Conservation (phyloP, 2,113 vertebrate species). For the Tinamus guttatus region DNA sequence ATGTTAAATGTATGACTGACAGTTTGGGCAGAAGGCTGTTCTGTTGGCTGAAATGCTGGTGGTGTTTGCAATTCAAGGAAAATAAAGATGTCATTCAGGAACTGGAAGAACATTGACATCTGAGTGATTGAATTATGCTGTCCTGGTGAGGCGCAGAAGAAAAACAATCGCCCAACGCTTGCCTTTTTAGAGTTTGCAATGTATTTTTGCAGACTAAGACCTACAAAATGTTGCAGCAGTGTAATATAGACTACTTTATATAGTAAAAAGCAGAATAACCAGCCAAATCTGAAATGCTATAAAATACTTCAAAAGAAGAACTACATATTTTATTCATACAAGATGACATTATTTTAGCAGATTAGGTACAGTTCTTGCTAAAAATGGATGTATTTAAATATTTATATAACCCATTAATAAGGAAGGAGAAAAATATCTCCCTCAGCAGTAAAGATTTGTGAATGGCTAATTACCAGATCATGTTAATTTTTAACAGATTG, state of each 20-base stretch:
- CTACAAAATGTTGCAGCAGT: neutral
- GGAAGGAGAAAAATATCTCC: neutral
- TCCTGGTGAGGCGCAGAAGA: neutral
- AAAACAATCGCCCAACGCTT: neutral
- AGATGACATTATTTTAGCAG: neutral
- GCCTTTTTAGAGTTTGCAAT: neutral
- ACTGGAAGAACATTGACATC: neutral
- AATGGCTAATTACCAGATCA: neutral
- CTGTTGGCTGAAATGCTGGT: neutral
- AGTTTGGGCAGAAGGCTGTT: slow-evolving; percentile 7
- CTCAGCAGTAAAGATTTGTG: neutral
- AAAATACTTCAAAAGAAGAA: neutral
- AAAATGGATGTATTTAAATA: slow-evolving; percentile 12
- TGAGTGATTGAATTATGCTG: neutral
- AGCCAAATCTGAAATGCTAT: neutral
- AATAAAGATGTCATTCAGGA: slow-evolving; percentile 2
- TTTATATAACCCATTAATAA: slow-evolving; percentile 12
- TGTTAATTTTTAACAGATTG: neutral
- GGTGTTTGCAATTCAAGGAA: neutral
- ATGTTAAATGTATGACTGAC: neutral
- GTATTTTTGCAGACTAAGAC: neutral
- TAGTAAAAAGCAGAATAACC: neutral
- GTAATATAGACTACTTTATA: neutral
- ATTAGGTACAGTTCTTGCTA: neutral
- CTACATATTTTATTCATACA: slow-evolving; percentile 10